Conservation (phyloP, 2,888 invertebrate genomes). For the Tiphia femorata region DNA sequence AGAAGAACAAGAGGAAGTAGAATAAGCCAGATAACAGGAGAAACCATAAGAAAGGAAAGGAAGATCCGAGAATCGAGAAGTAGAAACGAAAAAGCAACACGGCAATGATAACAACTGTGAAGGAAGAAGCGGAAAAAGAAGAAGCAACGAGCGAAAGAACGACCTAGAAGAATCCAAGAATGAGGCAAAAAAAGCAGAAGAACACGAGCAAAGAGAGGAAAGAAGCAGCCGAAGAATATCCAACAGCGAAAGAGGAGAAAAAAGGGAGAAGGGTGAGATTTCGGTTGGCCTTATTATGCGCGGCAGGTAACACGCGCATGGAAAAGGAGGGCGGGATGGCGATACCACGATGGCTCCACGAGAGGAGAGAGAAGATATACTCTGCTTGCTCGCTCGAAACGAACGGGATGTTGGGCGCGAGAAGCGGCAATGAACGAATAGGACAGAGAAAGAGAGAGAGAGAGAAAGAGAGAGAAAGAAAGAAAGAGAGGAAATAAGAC, state of each 20-base stretch:
- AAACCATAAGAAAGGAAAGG: background rate
- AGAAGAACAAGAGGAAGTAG: background rate
- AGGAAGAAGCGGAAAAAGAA: too few relatives aligned
- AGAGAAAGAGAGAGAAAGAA: background rate
- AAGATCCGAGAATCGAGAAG: too few relatives aligned
- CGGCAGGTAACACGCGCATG: slow-evolving; percentile 49
- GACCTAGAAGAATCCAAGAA: too few relatives aligned
- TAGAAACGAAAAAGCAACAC: too few relatives aligned
- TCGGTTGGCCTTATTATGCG: slow-evolving; percentile 45
- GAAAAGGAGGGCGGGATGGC: slow-evolving; percentile 39
- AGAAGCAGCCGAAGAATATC: too few relatives aligned
- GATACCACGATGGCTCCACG: slow-evolving; percentile 28
- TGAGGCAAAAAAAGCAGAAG: background rate
- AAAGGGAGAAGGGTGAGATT: slow-evolving; percentile 2
- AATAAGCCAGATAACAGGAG: background rate
- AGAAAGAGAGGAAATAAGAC: too few relatives aligned
- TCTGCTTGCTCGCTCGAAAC: background rate
- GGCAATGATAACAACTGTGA: too few relatives aligned
- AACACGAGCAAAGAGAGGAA: background rate
- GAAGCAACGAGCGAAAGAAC: too few relatives aligned
- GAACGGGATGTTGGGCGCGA: background rate
- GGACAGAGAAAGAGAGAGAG: background rate
- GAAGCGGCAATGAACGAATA: background rate
- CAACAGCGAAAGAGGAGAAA: background rate
- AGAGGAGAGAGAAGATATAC: too few relatives aligned